A percentile compares a stretch with the other conserved stretches of the same genome.
These are phyloP conservation scores for Notodonta dromedarius DNA, from an alignment of 2,888 invertebrate species.

Conservation along the genomic window DNA sequence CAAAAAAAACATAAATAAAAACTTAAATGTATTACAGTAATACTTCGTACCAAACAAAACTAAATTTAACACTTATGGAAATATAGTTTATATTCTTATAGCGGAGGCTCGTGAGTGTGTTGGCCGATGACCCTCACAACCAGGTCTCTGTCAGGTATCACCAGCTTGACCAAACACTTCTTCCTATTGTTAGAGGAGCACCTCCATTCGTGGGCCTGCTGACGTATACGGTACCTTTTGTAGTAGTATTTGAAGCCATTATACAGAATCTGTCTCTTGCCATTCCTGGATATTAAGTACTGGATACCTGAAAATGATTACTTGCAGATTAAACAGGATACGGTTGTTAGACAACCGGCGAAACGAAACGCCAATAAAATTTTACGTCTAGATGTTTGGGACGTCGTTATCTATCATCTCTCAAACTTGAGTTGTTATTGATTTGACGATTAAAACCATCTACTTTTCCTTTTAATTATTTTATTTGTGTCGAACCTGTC, in stretches of 20 bases:
- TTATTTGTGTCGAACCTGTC: too few species aligned
- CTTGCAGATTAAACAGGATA: background rate
- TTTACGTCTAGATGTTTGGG: too few species aligned
- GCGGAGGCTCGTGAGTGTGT: background rate
- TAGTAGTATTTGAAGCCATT: conserved; percentile 17
- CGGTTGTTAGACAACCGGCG: background rate
- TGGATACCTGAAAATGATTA: conserved; percentile 11
- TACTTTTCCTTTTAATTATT: too few species aligned
- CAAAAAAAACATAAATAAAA: too few species aligned
- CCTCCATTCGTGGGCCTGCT: conserved; percentile 14
- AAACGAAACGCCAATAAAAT: too few species aligned
- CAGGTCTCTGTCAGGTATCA: background rate
- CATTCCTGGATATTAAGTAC: conserved; percentile 23
- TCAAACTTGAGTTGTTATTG: too few species aligned
- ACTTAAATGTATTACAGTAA: too few species aligned
- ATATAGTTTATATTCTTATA: too few species aligned
- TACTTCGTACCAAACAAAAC: too few species aligned
- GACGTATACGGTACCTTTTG: conserved; percentile 1
- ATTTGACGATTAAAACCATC: too few species aligned
- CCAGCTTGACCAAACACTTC: background rate
- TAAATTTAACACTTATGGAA: too few species aligned
- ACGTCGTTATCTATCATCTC: too few species aligned
- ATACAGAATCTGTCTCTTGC: conserved; percentile 18
- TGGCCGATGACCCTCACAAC: background rate
- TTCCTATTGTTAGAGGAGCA: conserved; percentile 22